These are phyloP conservation scores for Planiliza haematocheilus DNA, from an alignment of 2,113 vertebrate species.

Conservation along the genomic window DNA sequence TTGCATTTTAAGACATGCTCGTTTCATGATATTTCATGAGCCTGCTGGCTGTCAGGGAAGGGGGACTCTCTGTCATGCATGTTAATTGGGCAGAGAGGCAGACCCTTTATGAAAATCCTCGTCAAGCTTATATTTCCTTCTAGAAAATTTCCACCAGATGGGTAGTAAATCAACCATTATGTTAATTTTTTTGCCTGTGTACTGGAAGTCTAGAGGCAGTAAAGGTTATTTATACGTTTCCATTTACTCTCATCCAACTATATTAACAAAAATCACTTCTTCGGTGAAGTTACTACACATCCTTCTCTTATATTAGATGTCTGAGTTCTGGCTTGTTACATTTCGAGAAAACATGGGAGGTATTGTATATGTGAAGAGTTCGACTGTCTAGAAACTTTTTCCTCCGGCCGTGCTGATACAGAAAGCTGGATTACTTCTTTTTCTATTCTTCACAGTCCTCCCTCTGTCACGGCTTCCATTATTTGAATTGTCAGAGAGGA, in stretches of 20 bases:
- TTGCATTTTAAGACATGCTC: conserved; percentile 54
- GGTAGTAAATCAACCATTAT: no score
- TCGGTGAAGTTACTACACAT: no score
- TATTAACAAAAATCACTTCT: no score
- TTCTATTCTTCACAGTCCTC: background rate
- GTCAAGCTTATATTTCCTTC: conserved; percentile 18
- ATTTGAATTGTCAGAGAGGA: conserved; percentile 35
- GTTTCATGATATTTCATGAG: conserved; percentile 58
- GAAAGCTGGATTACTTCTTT: conserved; percentile 16
- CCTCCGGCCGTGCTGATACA: background rate
- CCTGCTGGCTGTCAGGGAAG: conserved; percentile 35
- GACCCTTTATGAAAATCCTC: conserved; percentile 10
- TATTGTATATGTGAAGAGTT: background rate
- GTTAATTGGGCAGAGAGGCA: conserved; percentile 42
- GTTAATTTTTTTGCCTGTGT: no score
- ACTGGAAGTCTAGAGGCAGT: no score
- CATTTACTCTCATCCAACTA: no score
- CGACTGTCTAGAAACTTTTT: background rate
- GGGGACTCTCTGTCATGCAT: conserved; percentile 28
- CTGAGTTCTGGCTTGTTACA: background rate
- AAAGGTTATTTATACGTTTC: no score
- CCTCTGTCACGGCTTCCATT: conserved; percentile 9
- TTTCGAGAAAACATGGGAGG: background rate
- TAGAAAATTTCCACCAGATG: no score
- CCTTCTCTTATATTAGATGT: no score